Evolutionary conservation across 2,797 vertebrate species (phyloP).

Genomic region (Etheostoma nigrum): DNA sequence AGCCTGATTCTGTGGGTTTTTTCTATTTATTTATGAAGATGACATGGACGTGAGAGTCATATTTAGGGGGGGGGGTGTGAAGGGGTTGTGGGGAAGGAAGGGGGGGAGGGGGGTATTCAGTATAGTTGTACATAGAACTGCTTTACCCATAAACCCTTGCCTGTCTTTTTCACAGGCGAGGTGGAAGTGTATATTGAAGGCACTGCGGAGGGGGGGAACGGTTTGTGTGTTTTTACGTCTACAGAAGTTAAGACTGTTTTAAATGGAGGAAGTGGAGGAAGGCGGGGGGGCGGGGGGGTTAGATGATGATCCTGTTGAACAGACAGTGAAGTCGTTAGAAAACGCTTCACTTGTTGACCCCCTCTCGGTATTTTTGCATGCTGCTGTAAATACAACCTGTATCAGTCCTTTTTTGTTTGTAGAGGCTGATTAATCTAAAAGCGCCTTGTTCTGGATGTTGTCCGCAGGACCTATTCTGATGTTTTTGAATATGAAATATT

Average conservation of each 20-base stretch:
- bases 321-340: conserved; percentile 15
- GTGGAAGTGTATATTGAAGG: conserved; percentile 62
- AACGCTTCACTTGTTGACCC: conserved; percentile 28
- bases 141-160: conserved; percentile 63
- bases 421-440: conserved; percentile 73
- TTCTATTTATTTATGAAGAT: conserved; percentile 72
- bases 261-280: conserved; percentile 54
- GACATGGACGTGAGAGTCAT: conserved; percentile 44
- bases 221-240: conserved; percentile 66
- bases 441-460: conserved; percentile 62
- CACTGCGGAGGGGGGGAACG: conserved; percentile 51
- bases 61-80: too few relatives aligned
- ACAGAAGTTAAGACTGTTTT: conserved; percentile 72
- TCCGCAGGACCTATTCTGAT: conserved; percentile 71
- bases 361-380: conserved; percentile 84
- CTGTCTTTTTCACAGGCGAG: conserved; percentile 77
- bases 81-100: not conserved
- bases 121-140: conserved; percentile 79
- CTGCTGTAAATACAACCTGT: conserved; percentile 78
- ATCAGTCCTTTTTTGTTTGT: conserved; percentile 67
- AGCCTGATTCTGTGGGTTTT: conserved; percentile 72
- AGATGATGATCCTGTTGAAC: not conserved
- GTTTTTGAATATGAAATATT: conserved; percentile 77
- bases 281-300: not conserved
- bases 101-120: conserved; percentile 35